A percentile compares a stretch with the other conserved stretches of the same genome.
Conservation (phyloP, 2,113 vertebrate species). For the Helogale parvula region DNA sequence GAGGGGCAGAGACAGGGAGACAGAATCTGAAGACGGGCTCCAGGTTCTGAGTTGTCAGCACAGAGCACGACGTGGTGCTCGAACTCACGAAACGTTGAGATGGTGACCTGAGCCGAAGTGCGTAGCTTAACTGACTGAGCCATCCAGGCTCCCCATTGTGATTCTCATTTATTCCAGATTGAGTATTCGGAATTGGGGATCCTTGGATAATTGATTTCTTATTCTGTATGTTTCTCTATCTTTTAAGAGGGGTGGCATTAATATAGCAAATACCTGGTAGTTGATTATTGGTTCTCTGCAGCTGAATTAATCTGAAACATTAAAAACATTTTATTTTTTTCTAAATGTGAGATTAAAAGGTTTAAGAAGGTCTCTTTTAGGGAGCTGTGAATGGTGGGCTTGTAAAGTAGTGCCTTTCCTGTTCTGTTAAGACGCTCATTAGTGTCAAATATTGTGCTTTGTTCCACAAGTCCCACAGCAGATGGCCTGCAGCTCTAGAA, state of each 20-base stretch:
- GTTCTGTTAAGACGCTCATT: neutral
- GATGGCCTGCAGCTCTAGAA: neutral
- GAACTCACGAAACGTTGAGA: no score
- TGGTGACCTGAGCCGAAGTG: no score
- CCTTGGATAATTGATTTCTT: conserved; percentile 12
- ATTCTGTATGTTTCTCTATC: neutral
- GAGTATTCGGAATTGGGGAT: neutral
- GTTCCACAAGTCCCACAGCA: neutral
- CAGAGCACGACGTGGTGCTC: no score
- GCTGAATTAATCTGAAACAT: neutral
- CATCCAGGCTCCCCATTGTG: no score
- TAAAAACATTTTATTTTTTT: neutral
- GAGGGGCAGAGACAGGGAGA: no score
- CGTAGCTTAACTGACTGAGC: no score
- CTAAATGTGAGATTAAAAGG: neutral
- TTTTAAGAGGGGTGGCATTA: neutral
- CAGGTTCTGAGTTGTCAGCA: no score
- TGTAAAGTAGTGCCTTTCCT: neutral
- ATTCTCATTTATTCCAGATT: neutral
- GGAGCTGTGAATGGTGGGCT: neutral
- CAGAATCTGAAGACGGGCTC: no score
- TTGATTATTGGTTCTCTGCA: neutral
- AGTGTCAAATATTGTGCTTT: neutral
- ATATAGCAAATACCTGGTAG: neutral
- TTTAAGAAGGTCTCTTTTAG: neutral